Evolutionary conservation across 2,888 invertebrate species (phyloP).

Genomic region (Tetanocera ferruginea): DNA sequence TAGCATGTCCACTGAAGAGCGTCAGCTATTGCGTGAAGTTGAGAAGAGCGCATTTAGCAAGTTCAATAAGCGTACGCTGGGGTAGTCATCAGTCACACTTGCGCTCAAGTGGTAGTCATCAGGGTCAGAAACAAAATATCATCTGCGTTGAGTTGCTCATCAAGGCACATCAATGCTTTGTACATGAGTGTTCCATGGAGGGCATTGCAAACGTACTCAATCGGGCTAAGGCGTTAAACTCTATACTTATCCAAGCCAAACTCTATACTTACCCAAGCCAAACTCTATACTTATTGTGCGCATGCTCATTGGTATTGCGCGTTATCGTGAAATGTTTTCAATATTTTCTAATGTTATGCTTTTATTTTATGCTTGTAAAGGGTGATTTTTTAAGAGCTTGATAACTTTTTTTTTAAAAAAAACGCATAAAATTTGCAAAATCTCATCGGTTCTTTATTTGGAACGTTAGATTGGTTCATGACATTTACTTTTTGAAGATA

Average conservation of each 20-base stretch:
- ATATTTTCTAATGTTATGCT: too few relatives aligned
- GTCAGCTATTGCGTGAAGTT: slow-evolving; percentile 71
- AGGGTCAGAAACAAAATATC: slow-evolving; percentile 65
- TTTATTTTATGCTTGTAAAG: too few relatives aligned
- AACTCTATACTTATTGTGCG: slow-evolving; percentile 86
- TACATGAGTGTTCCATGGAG: slow-evolving; percentile 91
- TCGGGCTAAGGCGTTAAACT: slow-evolving; percentile 78
- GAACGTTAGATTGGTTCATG: too few relatives aligned
- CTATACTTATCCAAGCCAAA: slow-evolving; percentile 75
- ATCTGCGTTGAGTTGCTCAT: slow-evolving; percentile 84
- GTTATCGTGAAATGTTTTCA: slow-evolving; percentile 92
- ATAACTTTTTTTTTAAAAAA: too few relatives aligned
- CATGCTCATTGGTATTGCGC: slow-evolving; percentile 84
- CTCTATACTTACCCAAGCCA: too few relatives aligned
- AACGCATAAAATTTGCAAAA: too few relatives aligned
- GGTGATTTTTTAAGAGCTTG: too few relatives aligned
- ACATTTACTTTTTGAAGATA: too few relatives aligned
- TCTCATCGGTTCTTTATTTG: too few relatives aligned
- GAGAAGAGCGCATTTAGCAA: slow-evolving; percentile 68
- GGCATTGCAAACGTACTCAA: slow-evolving; percentile 86
- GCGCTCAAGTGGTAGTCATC: slow-evolving; percentile 42
- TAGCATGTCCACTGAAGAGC: slow-evolving; percentile 76
- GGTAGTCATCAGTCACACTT: slow-evolving; percentile 39
- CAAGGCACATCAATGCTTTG: slow-evolving; percentile 87
- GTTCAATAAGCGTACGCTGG: slow-evolving; percentile 67